Conservation (phyloP, 92 coral and sea anemone genomes). For the Siderastrea radians region DNA sequence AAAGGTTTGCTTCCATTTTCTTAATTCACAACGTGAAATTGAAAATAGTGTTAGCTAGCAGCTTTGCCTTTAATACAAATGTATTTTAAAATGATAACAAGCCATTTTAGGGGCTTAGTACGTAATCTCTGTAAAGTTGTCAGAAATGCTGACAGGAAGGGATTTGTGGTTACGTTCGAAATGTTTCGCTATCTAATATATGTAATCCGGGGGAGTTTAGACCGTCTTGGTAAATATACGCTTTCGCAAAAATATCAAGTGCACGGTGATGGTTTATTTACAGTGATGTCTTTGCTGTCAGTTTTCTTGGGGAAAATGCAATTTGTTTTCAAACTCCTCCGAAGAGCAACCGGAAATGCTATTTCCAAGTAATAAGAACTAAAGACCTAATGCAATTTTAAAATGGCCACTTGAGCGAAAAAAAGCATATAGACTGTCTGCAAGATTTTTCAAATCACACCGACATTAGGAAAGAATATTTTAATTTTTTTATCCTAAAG, state of each 20-base stretch:
- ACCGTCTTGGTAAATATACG: background rate
- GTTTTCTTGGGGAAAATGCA: background rate
- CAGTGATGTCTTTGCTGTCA: background rate
- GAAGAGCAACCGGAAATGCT: background rate
- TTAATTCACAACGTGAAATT: background rate
- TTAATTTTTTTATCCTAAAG: background rate
- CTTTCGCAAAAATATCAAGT: background rate
- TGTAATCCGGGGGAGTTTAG: background rate
- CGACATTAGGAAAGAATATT: background rate
- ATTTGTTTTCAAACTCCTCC: background rate
- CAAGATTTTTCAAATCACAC: too few relatives aligned
- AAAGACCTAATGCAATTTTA: background rate
- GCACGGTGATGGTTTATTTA: background rate
- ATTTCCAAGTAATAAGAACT: background rate
- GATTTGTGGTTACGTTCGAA: background rate
- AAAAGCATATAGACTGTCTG: background rate
- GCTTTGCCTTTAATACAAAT: background rate
- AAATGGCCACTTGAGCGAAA: background rate
- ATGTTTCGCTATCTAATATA: background rate
- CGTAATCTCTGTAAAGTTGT: background rate
- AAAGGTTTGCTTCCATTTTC: conserved; percentile 33
- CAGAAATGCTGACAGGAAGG: background rate
- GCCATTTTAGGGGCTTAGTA: background rate
- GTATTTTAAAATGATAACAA: background rate
- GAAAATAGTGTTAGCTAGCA: background rate